Conservation (phyloP, 2,797 vertebrate species). For the Hyperoplus lanceolatus region DNA sequence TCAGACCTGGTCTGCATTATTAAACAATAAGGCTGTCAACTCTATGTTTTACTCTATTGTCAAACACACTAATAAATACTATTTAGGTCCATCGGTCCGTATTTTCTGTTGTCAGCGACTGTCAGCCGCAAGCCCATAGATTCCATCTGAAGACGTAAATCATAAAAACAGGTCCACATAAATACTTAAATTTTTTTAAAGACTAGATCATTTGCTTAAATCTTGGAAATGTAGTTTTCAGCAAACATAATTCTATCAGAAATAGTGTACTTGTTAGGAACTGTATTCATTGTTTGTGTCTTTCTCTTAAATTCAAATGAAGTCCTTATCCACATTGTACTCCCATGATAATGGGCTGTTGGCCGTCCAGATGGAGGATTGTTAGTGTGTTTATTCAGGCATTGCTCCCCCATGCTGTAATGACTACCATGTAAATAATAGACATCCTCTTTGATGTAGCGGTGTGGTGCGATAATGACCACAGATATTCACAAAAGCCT, state of each 20-base stretch:
- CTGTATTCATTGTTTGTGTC: conserved; percentile 5
- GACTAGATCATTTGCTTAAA: neutral
- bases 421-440: conserved; percentile 57
- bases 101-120: conserved; percentile 5
- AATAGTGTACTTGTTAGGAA: neutral
- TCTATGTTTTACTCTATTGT: neutral
- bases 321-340: conserved; percentile 38
- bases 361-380: conserved; percentile 30
- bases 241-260: neutral
- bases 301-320: conserved; percentile 14
- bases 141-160: neutral
- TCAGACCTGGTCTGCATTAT: conserved; percentile 11
- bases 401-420: conserved; percentile 48
- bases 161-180: neutral
- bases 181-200: neutral
- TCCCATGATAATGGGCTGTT: conserved; percentile 48
- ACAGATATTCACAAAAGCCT: conserved; percentile 52
- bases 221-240: neutral
- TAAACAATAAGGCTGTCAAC: conserved; percentile 14
- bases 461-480: conserved; percentile 32
- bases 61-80: conserved; percentile 13
- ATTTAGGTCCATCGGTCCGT: neutral
- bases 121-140: neutral
- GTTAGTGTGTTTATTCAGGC: conserved; percentile 66
- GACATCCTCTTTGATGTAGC: conserved; percentile 52